These are phyloP conservation scores for Camponotus floridanus DNA, from an alignment of 1,140 invertebrate species.

Conservation along the genomic window DNA sequence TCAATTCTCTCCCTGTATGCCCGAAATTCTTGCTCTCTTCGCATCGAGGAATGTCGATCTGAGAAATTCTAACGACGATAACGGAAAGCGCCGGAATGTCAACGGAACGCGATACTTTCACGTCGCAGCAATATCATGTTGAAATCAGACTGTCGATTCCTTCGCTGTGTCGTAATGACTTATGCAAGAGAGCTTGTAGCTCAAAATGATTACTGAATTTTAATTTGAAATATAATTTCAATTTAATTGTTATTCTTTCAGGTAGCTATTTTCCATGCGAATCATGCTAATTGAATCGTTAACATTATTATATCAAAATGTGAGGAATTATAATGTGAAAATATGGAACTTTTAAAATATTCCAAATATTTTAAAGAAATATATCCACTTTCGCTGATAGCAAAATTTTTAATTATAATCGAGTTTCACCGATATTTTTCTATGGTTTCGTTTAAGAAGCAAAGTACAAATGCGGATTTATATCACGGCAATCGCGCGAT, in stretches of 20 bases:
- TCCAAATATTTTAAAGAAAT: background rate
- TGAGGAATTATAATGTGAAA: background rate
- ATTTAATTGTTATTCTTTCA: background rate
- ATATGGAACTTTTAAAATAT: background rate
- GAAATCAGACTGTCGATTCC: background rate
- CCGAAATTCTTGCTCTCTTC: constrained; percentile 52
- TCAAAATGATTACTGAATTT: constrained; percentile 11
- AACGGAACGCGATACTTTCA: constrained; percentile 62
- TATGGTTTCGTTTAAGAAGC: background rate
- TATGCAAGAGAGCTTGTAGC: background rate
- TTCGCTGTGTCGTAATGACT: background rate
- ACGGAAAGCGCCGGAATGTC: constrained; percentile 59
- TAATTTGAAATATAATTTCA: background rate
- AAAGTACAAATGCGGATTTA: constrained; percentile 6
- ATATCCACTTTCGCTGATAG: background rate
- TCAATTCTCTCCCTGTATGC: constrained; percentile 19
- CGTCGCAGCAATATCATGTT: background rate
- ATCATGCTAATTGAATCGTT: too few species aligned
- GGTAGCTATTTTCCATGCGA: background rate
- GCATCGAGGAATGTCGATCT: constrained; percentile 31
- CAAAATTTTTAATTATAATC: background rate
- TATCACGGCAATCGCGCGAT: constrained; percentile 12
- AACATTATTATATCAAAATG: background rate
- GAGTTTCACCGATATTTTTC: background rate
- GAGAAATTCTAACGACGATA: constrained; percentile 49